These are phyloP conservation scores for Margarornis squamiger DNA, from an alignment of 2,797 vertebrate genomes.

Conservation along the genomic window DNA sequence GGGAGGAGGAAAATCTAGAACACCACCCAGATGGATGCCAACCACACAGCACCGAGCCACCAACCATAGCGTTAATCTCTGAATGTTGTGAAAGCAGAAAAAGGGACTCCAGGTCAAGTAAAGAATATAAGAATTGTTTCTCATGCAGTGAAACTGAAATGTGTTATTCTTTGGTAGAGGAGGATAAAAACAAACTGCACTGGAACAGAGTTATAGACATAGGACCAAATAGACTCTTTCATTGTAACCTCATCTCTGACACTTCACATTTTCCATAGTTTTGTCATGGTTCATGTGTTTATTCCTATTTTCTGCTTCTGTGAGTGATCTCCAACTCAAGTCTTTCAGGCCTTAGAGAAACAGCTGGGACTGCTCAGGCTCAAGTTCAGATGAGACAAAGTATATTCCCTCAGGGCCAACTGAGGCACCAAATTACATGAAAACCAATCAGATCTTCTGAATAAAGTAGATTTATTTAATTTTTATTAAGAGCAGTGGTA, in stretches of 20 bases:
- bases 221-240: neutral
- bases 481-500: neutral
- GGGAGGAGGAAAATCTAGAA: neutral
- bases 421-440: neutral
- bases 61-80: neutral
- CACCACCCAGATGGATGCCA: neutral
- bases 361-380: neutral
- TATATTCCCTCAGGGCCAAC: neutral
- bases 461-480: neutral
- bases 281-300: neutral
- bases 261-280: neutral
- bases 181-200: neutral
- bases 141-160: neutral
- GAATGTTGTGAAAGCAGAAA: neutral
- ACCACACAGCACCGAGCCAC: neutral
- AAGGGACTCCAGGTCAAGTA: neutral
- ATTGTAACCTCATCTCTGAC: neutral
- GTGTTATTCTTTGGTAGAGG: neutral
- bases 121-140: neutral
- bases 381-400: neutral
- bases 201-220: fast-evolving
- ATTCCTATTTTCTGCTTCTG: neutral
- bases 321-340: neutral
- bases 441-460: neutral
- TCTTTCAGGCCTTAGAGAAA: neutral